Base-by-base conservation (phyloP, 2,888 invertebrate genomes). In the Odontomyia ornata region DNA sequence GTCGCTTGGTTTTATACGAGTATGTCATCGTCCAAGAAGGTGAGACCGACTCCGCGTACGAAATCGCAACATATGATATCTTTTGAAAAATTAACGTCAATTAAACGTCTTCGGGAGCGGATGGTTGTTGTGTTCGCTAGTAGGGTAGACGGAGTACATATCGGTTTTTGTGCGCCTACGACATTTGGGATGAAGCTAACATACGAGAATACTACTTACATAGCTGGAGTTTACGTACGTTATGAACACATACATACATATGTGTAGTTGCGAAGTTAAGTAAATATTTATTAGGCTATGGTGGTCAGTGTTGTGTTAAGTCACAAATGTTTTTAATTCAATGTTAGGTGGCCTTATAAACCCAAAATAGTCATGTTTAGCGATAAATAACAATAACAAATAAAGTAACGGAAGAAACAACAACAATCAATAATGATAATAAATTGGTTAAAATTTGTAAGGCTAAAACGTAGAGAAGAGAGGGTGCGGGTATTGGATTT, bases 31-130 rank as follows among this genome's bases (percentile, higher is more conserved):
- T 21, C 23, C 11, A 13, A 5, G 57, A 23, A 9, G 57, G 57
- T 60, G 57, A 60, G 57, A n/a, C n/a, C n/a, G n/a, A n/a, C n/a
- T n/a, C n/a, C n/a, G 57, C 57, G 57, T 60, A 25, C 57, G 21
- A 60, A 60, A 60, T 60, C 57, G 57, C 57, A 60, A 60, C 57
- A 60, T 60, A 60, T 25, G 57, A 60, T 25, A 18, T 5, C 18
- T 60, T 21, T 60, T 60, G 3, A 60, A 60, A 60, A 60, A 60
- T 60, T 60, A 60, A 60, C 57, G 57, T 60, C 23, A 9, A 23
- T 60, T 60, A 3, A 60, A 60, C 57, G 7, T 60, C 57, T 60
- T 60, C 3, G 2, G n/a, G 3, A 36, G 36, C 13, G 25, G 57
- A 23, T 60, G 56, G n/a, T 5, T 56, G 11, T 4, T n/a, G n/a